Evolutionary conservation across 2,113 vertebrate species (phyloP).

Genomic region (Oreocharis arfaki): DNA sequence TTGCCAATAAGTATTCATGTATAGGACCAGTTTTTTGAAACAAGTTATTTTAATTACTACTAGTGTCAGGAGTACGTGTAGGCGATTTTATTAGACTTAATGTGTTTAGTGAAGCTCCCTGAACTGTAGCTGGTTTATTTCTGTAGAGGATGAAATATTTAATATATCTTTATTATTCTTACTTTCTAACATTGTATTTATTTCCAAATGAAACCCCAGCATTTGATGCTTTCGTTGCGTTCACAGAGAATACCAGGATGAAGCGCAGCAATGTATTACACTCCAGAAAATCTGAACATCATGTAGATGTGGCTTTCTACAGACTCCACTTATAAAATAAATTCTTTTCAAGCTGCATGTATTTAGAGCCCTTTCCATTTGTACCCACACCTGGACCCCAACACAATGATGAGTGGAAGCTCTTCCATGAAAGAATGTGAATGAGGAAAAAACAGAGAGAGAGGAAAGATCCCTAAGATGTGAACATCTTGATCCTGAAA

Average conservation of each 20-base stretch:
- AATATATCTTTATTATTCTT: conserved; percentile 53
- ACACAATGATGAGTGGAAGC: background rate
- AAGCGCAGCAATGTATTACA: background rate
- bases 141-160: conserved; percentile 59
- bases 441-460: background rate
- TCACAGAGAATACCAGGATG: background rate
- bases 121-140: conserved; percentile 68
- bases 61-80: conserved; percentile 72
- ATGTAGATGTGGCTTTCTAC: background rate
- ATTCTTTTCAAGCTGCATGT: background rate
- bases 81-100: conserved; percentile 77
- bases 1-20: conserved; percentile 84
- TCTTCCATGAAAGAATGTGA: background rate
- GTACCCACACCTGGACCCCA: background rate
- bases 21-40: conserved; percentile 76
- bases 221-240: background rate
- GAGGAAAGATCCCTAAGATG: background rate
- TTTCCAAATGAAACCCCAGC: conserved; percentile 39
- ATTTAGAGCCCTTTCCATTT: background rate
- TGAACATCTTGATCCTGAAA: background rate
- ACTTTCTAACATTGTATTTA: conserved; percentile 2
- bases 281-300: background rate
- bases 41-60: conserved; percentile 82
- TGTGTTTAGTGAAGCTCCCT: conserved; percentile 70
- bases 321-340: background rate